Evolutionary conservation across 2,888 invertebrate species (phyloP).

Genomic region (Argyra leucocephala): DNA sequence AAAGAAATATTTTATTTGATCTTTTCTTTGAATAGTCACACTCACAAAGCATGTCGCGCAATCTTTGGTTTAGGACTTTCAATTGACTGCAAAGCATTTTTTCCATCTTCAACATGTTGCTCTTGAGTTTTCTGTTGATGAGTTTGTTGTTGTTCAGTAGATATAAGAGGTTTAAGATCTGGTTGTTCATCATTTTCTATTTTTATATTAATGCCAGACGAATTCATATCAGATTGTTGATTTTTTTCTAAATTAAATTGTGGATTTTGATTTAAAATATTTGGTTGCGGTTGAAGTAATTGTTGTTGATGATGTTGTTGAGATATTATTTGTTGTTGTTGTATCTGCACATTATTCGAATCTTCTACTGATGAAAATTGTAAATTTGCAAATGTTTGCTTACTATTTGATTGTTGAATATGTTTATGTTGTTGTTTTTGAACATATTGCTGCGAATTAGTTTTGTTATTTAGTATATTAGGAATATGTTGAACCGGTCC

Average conservation of each 20-base stretch:
- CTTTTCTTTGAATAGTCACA: slow-evolving; percentile 36
- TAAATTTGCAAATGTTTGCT: background rate
- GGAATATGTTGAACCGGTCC: background rate
- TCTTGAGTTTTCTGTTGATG: slow-evolving; percentile 22
- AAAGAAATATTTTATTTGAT: background rate
- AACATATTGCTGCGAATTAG: background rate
- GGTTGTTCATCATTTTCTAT: slow-evolving; percentile 14
- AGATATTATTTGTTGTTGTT: slow-evolving; percentile 20
- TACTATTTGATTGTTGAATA: background rate
- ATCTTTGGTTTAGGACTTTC: slow-evolving; percentile 42
- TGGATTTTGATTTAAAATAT: background rate
- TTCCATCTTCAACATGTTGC: slow-evolving; percentile 23
- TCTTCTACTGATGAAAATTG: slow-evolving; percentile 13
- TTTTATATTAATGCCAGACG: slow-evolving; percentile 27
- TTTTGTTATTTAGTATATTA: background rate
- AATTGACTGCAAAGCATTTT: slow-evolving; percentile 32
- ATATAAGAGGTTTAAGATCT: slow-evolving; percentile 27
- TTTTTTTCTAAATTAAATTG: slow-evolving; percentile 8
- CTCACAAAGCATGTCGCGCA: slow-evolving; percentile 45
- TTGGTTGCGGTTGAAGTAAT: background rate
- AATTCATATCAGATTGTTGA: slow-evolving; percentile 30
- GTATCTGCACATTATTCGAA: background rate
- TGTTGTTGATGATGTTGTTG: slow-evolving; percentile 16
- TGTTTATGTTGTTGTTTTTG: background rate
- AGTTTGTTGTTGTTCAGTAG: slow-evolving; percentile 24